Evolutionary conservation across 1,140 invertebrate species (phyloP).

Genomic region (Ceratosolen solmsi): DNA sequence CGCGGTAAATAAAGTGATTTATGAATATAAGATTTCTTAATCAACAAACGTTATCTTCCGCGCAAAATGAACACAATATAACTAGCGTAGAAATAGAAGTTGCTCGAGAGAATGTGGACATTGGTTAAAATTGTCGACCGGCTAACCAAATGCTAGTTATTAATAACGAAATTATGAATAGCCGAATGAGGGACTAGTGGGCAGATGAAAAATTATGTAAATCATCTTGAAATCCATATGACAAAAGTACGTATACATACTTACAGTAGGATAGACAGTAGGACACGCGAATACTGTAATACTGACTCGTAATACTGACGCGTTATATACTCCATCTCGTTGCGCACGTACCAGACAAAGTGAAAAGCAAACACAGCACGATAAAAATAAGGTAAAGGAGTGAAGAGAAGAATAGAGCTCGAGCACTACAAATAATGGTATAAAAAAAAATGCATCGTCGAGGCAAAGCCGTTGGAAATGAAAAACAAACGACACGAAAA

Average conservation of each 20-base stretch:
- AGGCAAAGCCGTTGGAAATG: not conserved
- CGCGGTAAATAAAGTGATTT: not conserved
- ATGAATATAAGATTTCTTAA: not conserved
- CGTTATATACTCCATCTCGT: not conserved
- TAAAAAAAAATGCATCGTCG: slow-evolving; percentile 6
- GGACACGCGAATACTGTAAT: too few species aligned
- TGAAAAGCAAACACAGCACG: not conserved
- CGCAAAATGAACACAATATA: not conserved
- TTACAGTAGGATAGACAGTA: too few species aligned
- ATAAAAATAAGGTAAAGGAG: not conserved
- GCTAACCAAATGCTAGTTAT: not conserved
- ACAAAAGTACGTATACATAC: too few species aligned
- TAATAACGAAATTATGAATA: not conserved
- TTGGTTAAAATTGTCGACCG: not conserved
- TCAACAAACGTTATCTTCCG: not conserved
- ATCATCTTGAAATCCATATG: too few species aligned
- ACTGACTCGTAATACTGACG: too few species aligned
- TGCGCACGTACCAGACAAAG: not conserved
- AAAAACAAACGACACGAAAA: slow-evolving; percentile 1
- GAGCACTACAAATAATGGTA: slow-evolving; percentile 4
- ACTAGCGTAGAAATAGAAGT: not conserved
- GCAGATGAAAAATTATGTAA: not conserved
- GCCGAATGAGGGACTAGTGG: not conserved
- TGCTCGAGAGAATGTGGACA: not conserved
- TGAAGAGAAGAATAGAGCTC: not conserved